Base-by-base conservation (phyloP, 2,113 vertebrate genomes). In the Austrofundulus limnaeus region DNA sequence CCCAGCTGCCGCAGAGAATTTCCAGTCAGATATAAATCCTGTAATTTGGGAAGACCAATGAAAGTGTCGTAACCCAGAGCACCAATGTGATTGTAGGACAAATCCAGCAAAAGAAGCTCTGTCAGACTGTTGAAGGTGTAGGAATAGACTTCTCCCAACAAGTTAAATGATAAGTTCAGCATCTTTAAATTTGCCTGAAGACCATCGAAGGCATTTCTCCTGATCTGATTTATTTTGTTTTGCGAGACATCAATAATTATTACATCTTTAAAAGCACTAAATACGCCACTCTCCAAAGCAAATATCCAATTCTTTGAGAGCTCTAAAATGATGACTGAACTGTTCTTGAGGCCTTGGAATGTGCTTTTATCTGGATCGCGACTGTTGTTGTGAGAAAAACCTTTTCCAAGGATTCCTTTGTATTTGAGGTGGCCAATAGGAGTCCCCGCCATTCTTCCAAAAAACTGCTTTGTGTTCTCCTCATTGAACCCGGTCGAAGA, bases 41-140 rank as follows among this genome's bases (percentile, higher is more conserved):
- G 7, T 50, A 98, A 75, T 0, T 71, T 78, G 2, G 46, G 1
- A 64, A 96, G 90, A 2, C 66, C 68, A 2, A 3, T 60, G 86
- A 98, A 96, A 1, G 94, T 83, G 0, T 74, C 0, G 0, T n/a
- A 0, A 47, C 48, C 72, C 68, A 97, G 87, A 0, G 46, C 61
- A 21, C 94, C 93, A 1, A 97, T 95, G 61, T 96, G 93, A 77
- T 98, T 98, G 63, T 91, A 53, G 21, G 94, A 92, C 70, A 98
- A 87, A 78, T 96, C 92, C 48, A 98, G 73, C 11, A 56, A 13
- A 0, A 2, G 12, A 0, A 97, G 59, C 1, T 68, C 77, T 0
- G 0, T 52, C 0, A 98, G 83, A 19, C 89, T 90, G 0, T 42
- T 15, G 74, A 98, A 98, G 11, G 89, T 85, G 10, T 82, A 4